Evolutionary conservation across 2,888 invertebrate genomes (phyloP), one percentile per base, ranked within the genome.

Genomic region (Apomyelois bistriatella): DNA sequence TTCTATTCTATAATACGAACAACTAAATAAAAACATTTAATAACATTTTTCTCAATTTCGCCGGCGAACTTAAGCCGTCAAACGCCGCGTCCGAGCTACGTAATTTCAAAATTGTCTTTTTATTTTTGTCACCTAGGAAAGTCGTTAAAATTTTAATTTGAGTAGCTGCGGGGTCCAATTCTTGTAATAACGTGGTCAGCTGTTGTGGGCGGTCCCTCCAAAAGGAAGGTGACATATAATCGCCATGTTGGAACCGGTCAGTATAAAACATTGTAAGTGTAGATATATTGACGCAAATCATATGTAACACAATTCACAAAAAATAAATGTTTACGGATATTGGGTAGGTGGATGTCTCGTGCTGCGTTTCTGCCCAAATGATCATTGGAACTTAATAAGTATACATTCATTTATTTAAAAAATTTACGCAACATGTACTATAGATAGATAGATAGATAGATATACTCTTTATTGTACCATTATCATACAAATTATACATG

Each of bases 201-300:
- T 62, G 61, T 57, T 54, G 52, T 55, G 56, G 60, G 59, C 58
- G 58, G 38, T 43, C 30, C 54, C 53, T 54, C 42, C 54, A 57
- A 58, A 62, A 52, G 50, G 57, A 58, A 65, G 61, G 62, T 64
- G 65, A 65, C 64, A 65, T 62, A 64, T 61, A 64, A 61, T 64
- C 58, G 58, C 48, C 52, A 50, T 48, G 35, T 41, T 28, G 22
- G 17, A 60, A 59, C 57, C 57, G 56, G 60, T 57, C 37, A n/a
- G 13, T 40, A 42, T 15, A 17, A 51, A 50, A 8, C 16, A 16
- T 9, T 58, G 15, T 41, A 54, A 35, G 37, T 48, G 51, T 16
- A 40, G 40, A 40, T 15, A 16, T 40, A 40, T n/a, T n/a, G n/a
- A 15, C 3, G 38, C 15, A 15, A 5, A 5, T 28, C 7, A 28